phyloP scores from a whole-genome alignment of 2,113 vertebrate species.

The Pogonocichla stellata region DNA sequence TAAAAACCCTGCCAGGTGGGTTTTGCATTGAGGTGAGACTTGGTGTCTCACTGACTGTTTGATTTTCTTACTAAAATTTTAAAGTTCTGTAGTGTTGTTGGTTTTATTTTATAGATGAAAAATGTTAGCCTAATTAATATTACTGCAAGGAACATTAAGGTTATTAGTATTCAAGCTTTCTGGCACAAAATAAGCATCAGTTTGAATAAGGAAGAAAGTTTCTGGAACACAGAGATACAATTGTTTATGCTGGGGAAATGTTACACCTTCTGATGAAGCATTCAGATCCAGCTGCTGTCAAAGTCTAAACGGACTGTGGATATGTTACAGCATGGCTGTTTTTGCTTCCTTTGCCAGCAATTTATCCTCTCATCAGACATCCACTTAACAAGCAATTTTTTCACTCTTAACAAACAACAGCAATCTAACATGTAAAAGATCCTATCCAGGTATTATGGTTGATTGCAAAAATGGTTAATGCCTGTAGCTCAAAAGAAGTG shows the following conservation, averaged over 20 bases:
- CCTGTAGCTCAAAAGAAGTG: background rate
- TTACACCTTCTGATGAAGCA: slow-evolving; percentile 1
- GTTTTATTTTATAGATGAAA: background rate
- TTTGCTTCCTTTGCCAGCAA: background rate
- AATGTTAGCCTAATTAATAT: slow-evolving; percentile 15
- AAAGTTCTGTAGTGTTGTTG: background rate
- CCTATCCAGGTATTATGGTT: background rate
- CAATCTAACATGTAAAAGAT: slow-evolving; percentile 9
- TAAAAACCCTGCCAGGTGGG: background rate
- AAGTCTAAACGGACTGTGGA: background rate
- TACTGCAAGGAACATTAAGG: background rate
- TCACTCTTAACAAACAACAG: background rate
- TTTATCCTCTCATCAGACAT: slow-evolving; percentile 17
- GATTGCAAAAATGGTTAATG: slow-evolving; percentile 28
- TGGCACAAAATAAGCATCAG: background rate
- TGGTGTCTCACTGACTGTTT: background rate
- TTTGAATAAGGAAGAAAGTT: slow-evolving; percentile 13
- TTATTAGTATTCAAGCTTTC: slow-evolving; percentile 4
- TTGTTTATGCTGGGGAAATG: background rate
- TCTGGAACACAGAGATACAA: background rate
- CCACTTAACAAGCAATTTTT: background rate
- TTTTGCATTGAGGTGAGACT: background rate
- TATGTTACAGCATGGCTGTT: background rate
- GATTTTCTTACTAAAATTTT: background rate
- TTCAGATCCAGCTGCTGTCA: background rate